These are phyloP conservation scores for Sclerodermus sp. DNA, from an alignment of 2,888 invertebrate species.

Conservation along the genomic window DNA sequence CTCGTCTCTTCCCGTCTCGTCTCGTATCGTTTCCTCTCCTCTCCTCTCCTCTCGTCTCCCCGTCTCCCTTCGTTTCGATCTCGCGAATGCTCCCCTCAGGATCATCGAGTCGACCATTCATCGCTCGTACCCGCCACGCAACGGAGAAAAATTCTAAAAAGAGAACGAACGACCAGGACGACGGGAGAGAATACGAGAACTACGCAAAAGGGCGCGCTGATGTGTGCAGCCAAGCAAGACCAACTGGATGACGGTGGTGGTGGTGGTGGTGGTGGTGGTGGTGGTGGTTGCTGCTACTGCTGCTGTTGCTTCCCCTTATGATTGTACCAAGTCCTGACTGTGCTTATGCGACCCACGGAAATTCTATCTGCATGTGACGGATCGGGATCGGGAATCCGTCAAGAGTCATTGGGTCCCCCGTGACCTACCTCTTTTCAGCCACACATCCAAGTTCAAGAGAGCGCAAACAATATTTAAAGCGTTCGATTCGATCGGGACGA, in stretches of 20 bases:
- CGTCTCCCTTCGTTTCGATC: conserved; percentile 1
- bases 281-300: no score
- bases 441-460: no score
- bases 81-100: conserved; percentile 1
- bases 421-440: neutral
- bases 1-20: no score
- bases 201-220: conserved; percentile 50
- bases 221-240: conserved; percentile 40
- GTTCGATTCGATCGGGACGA: no score
- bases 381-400: conserved; percentile 42
- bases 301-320: conserved; percentile 33
- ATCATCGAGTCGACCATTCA: conserved; percentile 38
- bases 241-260: conserved; percentile 25
- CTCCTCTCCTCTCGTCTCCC: conserved; percentile 16
- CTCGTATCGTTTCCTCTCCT: no score
- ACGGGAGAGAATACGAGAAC: conserved; percentile 21
- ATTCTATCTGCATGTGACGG: conserved; percentile 49
- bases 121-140: conserved; percentile 22
- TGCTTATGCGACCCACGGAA: conserved; percentile 25
- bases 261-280: no score
- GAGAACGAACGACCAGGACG: conserved; percentile 6
- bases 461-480: no score
- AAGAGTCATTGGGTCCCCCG: conserved; percentile 25
- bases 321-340: conserved; percentile 37
- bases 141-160: conserved; percentile 9